These are phyloP conservation scores for Echinometra lucunter DNA, from an alignment of 53 echinoderm and acorn worm species.

Conservation along the genomic window DNA sequence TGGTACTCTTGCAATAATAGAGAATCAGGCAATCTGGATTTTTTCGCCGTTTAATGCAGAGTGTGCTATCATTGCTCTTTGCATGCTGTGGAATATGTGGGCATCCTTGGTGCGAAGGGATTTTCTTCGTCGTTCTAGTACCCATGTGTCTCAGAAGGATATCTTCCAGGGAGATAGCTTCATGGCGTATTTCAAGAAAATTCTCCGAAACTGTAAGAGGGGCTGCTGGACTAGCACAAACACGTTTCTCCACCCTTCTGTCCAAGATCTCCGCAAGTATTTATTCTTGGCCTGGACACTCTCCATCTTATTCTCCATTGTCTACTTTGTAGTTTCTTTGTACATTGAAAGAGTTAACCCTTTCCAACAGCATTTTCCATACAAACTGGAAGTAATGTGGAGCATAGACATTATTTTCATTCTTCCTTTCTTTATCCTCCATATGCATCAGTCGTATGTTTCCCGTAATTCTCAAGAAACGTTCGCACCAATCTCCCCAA, in stretches of 20 bases:
- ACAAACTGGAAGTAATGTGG: not conserved
- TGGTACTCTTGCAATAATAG: not conserved
- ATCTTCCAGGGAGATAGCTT: not conserved
- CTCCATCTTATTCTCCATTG: not conserved
- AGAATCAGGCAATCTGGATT: not conserved
- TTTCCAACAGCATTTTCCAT: not conserved
- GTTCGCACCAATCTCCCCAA: not conserved
- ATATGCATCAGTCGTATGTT: conserved; percentile 9
- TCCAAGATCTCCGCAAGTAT: not conserved
- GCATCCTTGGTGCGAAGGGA: not conserved
- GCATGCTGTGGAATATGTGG: conserved; percentile 42
- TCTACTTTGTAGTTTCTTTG: not conserved
- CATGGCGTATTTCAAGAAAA: not conserved
- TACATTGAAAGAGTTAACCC: not conserved
- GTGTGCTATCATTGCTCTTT: conserved; percentile 23
- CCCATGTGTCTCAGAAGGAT: not conserved
- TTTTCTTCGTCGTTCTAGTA: not conserved
- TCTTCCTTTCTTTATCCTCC: not conserved
- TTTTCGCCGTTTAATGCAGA: conserved; percentile 17
- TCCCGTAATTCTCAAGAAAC: not conserved
- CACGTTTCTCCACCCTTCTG: not conserved
- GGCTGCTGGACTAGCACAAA: not conserved
- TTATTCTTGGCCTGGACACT: not conserved
- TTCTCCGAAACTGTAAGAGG: not conserved
- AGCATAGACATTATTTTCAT: not conserved